These are phyloP conservation scores for Squalus acanthias DNA, from an alignment of 2,797 vertebrate genomes.

Conservation along the genomic window DNA sequence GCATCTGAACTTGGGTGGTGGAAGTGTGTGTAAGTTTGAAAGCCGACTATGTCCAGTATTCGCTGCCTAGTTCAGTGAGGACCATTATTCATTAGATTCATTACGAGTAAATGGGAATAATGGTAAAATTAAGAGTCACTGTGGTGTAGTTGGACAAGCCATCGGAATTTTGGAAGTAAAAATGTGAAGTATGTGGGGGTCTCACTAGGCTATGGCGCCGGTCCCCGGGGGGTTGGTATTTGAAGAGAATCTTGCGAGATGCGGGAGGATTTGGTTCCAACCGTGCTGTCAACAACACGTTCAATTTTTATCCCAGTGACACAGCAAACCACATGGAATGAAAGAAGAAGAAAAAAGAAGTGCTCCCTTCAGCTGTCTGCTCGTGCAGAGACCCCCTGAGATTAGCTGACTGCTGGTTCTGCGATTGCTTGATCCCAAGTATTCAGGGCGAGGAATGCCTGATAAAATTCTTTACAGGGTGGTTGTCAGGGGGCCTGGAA, in stretches of 20 bases:
- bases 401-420: not conserved
- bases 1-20: not conserved
- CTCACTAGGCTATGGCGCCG: not conserved
- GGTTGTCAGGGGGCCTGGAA: not conserved
- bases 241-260: not conserved
- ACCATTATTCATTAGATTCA: not conserved
- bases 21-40: not conserved
- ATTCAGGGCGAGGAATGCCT: constrained; percentile 2
- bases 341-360: not conserved
- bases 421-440: constrained; percentile 5
- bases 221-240: not conserved
- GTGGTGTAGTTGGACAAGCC: not conserved
- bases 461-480: constrained; percentile 25
- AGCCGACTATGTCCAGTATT: not conserved
- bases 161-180: not conserved
- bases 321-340: not conserved
- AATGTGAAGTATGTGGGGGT: not conserved
- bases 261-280: not conserved
- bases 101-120: not conserved
- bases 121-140: not conserved
- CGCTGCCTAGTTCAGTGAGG: not conserved
- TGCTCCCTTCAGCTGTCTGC: constrained; percentile 35
- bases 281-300: not conserved
- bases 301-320: not conserved
- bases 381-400: constrained; percentile 41